These are phyloP conservation scores for Ptilonorhynchus violaceus DNA, from an alignment of 2,113 vertebrate genomes.

Conservation along the genomic window DNA sequence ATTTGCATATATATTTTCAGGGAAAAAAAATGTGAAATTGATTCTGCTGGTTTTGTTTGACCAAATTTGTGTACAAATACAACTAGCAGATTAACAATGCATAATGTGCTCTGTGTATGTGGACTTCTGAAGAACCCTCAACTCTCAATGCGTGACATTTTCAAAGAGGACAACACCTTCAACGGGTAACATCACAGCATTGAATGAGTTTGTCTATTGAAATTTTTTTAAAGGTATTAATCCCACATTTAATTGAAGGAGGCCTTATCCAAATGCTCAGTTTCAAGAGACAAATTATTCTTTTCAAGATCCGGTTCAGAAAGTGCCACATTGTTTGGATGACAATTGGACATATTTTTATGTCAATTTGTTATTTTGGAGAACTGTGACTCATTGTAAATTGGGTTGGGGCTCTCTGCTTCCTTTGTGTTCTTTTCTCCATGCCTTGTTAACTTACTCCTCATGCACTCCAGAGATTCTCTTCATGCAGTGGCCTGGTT, in stretches of 20 bases:
- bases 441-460: neutral
- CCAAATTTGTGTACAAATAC: neutral
- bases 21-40: neutral
- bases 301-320: neutral
- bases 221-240: neutral
- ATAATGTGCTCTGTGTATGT: neutral
- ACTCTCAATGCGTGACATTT: rapidly evolving
- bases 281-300: neutral
- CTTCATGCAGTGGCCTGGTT: neutral
- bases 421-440: neutral
- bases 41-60: neutral
- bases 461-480: neutral
- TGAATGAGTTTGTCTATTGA: neutral
- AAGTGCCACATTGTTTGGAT: neutral
- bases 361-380: neutral
- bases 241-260: neutral
- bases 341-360: neutral
- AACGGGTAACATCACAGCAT: neutral
- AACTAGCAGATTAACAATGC: neutral
- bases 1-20: neutral
- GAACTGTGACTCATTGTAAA: neutral
- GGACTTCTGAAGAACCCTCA: neutral
- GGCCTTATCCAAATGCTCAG: neutral
- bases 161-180: neutral
- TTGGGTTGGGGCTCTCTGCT: neutral